Conservation (phyloP, 2,113 vertebrate species). For the Pithys albifrons region DNA sequence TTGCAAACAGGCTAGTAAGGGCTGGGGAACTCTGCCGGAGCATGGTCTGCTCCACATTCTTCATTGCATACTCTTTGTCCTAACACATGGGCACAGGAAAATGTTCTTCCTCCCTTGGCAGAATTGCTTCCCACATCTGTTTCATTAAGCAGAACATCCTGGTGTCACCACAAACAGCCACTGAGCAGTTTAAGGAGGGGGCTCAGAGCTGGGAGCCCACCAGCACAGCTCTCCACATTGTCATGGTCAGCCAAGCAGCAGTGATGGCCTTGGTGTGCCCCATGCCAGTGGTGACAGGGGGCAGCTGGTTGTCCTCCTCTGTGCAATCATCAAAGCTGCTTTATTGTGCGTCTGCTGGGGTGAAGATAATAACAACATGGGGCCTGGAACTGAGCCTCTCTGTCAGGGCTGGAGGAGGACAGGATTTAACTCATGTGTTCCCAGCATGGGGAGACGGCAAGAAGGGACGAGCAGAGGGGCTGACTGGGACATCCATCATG, state of each 20-base stretch:
- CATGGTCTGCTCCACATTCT: neutral
- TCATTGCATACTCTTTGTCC: neutral
- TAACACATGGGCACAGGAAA: rapidly evolving
- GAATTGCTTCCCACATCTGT: neutral
- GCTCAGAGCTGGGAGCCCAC: neutral
- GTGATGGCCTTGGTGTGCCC: neutral
- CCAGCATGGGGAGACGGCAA: neutral
- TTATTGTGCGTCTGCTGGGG: neutral
- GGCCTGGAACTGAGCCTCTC: neutral
- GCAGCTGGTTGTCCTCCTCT: neutral
- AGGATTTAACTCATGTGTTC: neutral
- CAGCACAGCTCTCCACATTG: neutral
- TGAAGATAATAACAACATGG: neutral
- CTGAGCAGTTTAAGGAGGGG: neutral
- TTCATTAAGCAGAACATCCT: neutral
- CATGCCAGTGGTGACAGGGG: rapidly evolving
- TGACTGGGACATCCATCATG: rapidly evolving
- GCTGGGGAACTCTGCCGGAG: neutral
- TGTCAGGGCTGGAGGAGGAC: neutral
- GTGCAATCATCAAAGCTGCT: neutral
- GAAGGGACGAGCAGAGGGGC: rapidly evolving
- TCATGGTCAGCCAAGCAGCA: neutral
- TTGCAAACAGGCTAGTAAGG: neutral
- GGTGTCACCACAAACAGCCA: neutral
- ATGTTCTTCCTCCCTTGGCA: neutral